Evolutionary conservation across 2,797 vertebrate species (phyloP), one percentile per base, ranked within the genome.

Genomic region (Notoglanidium macrostoma): DNA sequence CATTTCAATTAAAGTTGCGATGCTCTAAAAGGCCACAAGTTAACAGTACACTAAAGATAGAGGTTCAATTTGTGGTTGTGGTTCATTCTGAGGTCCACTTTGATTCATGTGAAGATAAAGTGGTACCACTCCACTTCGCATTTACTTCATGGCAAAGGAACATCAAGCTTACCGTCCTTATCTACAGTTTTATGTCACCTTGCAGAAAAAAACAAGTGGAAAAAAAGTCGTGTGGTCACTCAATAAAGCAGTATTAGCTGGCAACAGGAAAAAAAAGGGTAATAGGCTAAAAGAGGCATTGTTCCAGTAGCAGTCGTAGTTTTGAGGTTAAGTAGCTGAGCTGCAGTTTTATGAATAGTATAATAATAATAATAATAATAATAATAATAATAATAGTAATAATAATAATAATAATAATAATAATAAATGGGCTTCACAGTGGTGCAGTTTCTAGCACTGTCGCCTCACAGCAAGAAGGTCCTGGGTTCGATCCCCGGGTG

Each of bases 381-480:
- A 70, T 40, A 70, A 70, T 54, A 54, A 74, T 49, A 74, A 74
- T 46, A 73, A 77, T 29, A 29, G 32, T 57, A 78, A 57, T 35
- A 79, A 79, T 57, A 79, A 57, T 21, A 78, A 78, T 26, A 74
- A 76, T n/a, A 35, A 35, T 35, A 35, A 35, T 35, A 35, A 35
- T 35, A 35, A 35, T 35, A 35, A 35, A 35, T 35, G 35, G 35
- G 35, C 35, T 35, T 35, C 35, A 35, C 2, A 2, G 35, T 35
- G 35, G 35, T 35, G 35, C 35, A 2, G 35, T 35, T 1, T 1
- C 2, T 35, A 35, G 35, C 35, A 35, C 35, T 35, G 35, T 35
- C 35, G 35, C 35, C 35, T 35, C 35, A 35, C 35, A 35, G 35
- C 35, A 35, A 35, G 35, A 35, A 35, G 35, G 35, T 35, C 35